These are phyloP conservation scores for Caenorhabditis sinica DNA, from an alignment of 2,888 invertebrate species.

Conservation along the genomic window DNA sequence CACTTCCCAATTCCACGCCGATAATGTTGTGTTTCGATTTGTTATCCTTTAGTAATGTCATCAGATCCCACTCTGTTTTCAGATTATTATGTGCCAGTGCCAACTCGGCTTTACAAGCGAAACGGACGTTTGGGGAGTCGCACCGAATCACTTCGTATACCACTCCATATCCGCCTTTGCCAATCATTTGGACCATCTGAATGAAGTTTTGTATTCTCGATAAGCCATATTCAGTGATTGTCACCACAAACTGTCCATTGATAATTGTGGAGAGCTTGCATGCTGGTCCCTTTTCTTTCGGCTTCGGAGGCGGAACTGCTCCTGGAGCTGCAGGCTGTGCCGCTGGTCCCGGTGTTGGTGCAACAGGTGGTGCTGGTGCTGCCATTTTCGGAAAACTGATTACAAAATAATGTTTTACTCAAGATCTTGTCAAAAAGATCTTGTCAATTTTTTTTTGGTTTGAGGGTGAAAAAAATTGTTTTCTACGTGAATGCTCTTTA, in stretches of 20 bases:
- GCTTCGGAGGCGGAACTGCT: constrained; percentile 17
- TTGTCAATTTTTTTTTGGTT: too few species aligned
- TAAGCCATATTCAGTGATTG: too few species aligned
- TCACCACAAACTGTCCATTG: constrained; percentile 52
- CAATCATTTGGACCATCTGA: constrained; percentile 55
- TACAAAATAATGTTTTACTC: constrained; percentile 9
- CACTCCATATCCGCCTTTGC: constrained; percentile 64
- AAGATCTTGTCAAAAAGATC: background rate
- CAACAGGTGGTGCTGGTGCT: background rate
- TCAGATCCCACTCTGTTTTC: constrained; percentile 64
- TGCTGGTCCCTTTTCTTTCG: constrained; percentile 40
- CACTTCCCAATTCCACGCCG: constrained; percentile 55
- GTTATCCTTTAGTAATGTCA: constrained; percentile 60
- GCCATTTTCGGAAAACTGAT: background rate
- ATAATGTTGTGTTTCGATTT: constrained; percentile 56
- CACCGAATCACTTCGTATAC: constrained; percentile 57
- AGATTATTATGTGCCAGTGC: constrained; percentile 56
- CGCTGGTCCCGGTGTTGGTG: background rate
- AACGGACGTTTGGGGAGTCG: constrained; percentile 38
- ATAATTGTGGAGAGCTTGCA: constrained; percentile 52
- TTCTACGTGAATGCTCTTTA: too few species aligned
- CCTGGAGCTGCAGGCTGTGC: background rate
- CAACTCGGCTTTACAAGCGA: constrained; percentile 58
- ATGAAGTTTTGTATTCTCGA: constrained; percentile 3
- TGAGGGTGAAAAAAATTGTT: too few species aligned